Evolutionary conservation across 2,888 invertebrate genomes (phyloP).

Genomic region (Unio pictorum): DNA sequence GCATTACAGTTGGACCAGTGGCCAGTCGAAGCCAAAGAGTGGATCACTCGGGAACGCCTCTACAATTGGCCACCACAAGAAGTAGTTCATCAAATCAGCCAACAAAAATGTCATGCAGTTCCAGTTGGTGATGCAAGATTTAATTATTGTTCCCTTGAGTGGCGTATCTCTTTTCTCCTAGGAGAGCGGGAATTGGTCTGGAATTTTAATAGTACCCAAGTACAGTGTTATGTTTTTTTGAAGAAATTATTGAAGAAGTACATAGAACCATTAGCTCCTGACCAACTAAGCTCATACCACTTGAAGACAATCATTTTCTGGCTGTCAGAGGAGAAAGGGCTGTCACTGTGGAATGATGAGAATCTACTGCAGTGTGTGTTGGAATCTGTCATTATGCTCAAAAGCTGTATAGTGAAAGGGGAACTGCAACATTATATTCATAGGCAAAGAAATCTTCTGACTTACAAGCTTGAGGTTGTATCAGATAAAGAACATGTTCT

Average conservation of each 20-base stretch:
- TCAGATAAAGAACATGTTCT: conserved; percentile 1
- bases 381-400: conserved; percentile 2
- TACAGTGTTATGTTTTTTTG: conserved; percentile 12
- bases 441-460: conserved; percentile 8
- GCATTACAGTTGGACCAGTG: conserved; percentile 7
- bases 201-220: conserved; percentile 16
- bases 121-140: conserved; percentile 12
- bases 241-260: conserved; percentile 6
- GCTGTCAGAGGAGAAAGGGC: conserved; percentile 10
- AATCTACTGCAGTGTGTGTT: conserved; percentile 5
- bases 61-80: conserved; percentile 10
- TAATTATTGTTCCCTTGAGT: not conserved
- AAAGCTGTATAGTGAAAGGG: not conserved
- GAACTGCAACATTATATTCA: conserved; percentile 9
- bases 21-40: conserved; percentile 11
- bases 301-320: conserved; percentile 14
- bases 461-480: conserved; percentile 6
- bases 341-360: conserved; percentile 1
- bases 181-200: conserved; percentile 16
- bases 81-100: conserved; percentile 1
- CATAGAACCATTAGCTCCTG: conserved; percentile 3
- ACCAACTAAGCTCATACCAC: conserved; percentile 13
- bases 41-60: conserved; percentile 5
- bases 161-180: conserved; percentile 12
- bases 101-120: conserved; percentile 8